A percentile compares a stretch with the other conserved stretches of the same genome.
Evolutionary conservation across 2,797 vertebrate species (phyloP).

Genomic region (Ambastaia sidthimunki): DNA sequence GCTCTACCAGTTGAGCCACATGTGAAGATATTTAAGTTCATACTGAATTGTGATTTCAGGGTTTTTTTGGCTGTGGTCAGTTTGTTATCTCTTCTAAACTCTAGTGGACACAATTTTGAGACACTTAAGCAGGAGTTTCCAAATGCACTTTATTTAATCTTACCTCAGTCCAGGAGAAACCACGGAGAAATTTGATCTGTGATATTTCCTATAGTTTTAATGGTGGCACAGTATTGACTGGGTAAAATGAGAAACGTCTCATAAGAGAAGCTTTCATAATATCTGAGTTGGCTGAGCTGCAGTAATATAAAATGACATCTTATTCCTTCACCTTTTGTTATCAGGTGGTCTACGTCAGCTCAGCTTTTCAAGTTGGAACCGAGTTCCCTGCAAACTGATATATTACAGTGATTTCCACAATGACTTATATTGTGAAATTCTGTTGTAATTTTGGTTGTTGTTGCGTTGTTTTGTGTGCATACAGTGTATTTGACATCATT

Average conservation of each 20-base stretch:
- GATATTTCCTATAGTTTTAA: not conserved
- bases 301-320: conserved; percentile 18
- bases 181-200: not conserved
- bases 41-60: too few relatives aligned
- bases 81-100: not conserved
- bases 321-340: conserved; percentile 43
- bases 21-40: too few relatives aligned
- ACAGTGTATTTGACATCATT: conserved; percentile 27
- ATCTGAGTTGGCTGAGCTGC: conserved; percentile 16
- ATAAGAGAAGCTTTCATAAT: conserved; percentile 31
- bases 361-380: not conserved
- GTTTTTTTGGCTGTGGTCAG: too few relatives aligned
- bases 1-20: too few relatives aligned
- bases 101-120: not conserved
- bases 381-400: conserved; percentile 28
- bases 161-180: too few relatives aligned
- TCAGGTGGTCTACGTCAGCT: conserved; percentile 39
- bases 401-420: conserved; percentile 16
- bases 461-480: not conserved
- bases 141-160: too few relatives aligned
- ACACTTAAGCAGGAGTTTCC: too few relatives aligned
- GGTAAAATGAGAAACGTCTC: conserved; percentile 24
- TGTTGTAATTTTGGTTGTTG: not conserved
- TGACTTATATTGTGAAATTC: conserved; percentile 2
- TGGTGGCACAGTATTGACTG: conserved; percentile 8